Percentiles rank a stretch among this genome's conserved stretches.
These are phyloP conservation scores for Bombus confusus DNA, from an alignment of 1,140 invertebrate species.

Conservation along the genomic window DNA sequence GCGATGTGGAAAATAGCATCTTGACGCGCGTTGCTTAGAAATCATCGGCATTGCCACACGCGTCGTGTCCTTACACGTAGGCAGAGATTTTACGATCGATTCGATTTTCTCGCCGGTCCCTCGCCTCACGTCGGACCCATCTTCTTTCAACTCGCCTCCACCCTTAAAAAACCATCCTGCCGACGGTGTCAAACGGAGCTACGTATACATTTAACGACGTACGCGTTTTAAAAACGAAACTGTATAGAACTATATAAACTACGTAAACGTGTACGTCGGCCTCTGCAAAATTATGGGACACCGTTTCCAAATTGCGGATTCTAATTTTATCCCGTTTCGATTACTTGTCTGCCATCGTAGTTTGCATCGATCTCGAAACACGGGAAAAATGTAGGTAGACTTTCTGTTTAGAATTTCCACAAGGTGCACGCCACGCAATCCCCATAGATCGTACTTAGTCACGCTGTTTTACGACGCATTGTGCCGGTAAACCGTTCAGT, in stretches of 20 bases:
- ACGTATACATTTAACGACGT: not conserved
- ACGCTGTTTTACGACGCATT: conserved; percentile 36
- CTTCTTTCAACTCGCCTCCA: not conserved
- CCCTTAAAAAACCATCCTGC: not conserved
- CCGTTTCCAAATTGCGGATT: not conserved
- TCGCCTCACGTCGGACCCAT: not conserved
- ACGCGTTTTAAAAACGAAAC: too few species aligned
- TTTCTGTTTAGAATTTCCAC: not conserved
- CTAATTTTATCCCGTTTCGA: conserved; percentile 10
- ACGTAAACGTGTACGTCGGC: conserved; percentile 1
- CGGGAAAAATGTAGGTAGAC: not conserved
- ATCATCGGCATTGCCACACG: not conserved
- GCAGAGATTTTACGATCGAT: conserved; percentile 31
- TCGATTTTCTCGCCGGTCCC: not conserved
- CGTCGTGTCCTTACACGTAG: conserved; percentile 7
- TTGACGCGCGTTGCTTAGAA: not conserved
- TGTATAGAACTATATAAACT: too few species aligned
- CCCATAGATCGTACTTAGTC: conserved; percentile 25
- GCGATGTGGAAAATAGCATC: not conserved
- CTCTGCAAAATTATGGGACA: not conserved
- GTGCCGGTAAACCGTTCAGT: conserved; percentile 30
- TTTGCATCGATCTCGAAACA: not conserved
- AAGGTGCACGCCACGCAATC: not conserved
- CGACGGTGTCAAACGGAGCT: not conserved
- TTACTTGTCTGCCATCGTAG: not conserved